phyloP scores from a whole-genome alignment of 2,113 vertebrate genomes.

The Amphiprion percula region DNA sequence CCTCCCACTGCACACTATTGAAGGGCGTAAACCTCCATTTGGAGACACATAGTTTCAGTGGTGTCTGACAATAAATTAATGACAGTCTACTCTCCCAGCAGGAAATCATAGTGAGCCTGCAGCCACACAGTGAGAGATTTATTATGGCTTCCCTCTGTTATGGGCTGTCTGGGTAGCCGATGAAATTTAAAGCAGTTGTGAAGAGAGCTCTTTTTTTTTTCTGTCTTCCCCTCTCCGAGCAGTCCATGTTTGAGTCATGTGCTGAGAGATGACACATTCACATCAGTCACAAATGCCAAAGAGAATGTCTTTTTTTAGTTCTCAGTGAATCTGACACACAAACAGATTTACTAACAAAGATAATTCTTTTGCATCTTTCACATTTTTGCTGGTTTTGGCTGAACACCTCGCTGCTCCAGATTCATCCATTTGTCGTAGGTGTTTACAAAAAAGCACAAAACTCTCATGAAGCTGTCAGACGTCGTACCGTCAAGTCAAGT shows the following conservation, averaged over 20 bases:
- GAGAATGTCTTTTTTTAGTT: slow-evolving; percentile 4
- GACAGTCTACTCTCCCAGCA: slow-evolving; percentile 56
- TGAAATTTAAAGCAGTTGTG: slow-evolving; percentile 57
- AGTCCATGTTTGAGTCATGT: slow-evolving; percentile 59
- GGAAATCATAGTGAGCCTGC: slow-evolving; percentile 57
- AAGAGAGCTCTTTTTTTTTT: neutral
- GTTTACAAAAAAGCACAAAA: slow-evolving; percentile 41
- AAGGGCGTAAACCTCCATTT: slow-evolving; percentile 68
- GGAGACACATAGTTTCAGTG: slow-evolving; percentile 65
- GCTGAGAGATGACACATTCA: slow-evolving; percentile 51
- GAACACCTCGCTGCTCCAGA: neutral
- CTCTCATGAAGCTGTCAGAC: slow-evolving; percentile 34
- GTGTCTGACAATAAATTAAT: slow-evolving; percentile 70
- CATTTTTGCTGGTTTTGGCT: neutral
- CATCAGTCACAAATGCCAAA: slow-evolving; percentile 4
- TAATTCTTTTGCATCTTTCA: no score
- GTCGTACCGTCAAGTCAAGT: slow-evolving; percentile 34
- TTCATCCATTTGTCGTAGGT: slow-evolving; percentile 18
- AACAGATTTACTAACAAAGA: no score
- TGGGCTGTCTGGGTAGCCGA: slow-evolving; percentile 36
- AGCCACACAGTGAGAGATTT: slow-evolving; percentile 66
- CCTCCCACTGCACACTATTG: slow-evolving; percentile 57
- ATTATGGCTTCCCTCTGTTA: slow-evolving; percentile 44
- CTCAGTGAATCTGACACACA: neutral
- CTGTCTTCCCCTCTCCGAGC: slow-evolving; percentile 13